Evolutionary conservation across 2,113 vertebrate genomes (phyloP).

Genomic region (Orthonyx spaldingii): DNA sequence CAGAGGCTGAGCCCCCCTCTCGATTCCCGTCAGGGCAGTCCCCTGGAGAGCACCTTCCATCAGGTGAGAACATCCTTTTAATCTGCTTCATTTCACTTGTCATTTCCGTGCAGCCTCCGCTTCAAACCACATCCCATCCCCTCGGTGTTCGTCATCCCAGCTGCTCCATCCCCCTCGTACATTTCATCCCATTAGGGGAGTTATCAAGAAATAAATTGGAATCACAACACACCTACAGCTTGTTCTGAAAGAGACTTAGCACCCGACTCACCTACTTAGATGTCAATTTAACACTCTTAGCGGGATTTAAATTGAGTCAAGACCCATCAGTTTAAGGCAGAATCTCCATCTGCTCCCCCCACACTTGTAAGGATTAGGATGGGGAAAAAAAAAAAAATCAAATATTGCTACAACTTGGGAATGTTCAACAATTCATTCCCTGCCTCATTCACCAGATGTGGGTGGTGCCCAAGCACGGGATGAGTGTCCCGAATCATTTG

Average conservation of each 20-base stretch:
- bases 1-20: background rate
- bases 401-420: background rate
- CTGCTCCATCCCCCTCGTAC: background rate
- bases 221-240: slow-evolving; percentile 57
- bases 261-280: slow-evolving; percentile 54
- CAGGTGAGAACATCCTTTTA: background rate
- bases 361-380: background rate
- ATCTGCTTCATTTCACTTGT: background rate
- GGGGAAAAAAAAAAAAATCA: background rate
- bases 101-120: background rate
- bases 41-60: background rate
- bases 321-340: slow-evolving; percentile 4
- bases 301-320: slow-evolving; percentile 34
- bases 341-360: background rate
- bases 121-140: background rate
- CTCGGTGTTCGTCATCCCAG: background rate
- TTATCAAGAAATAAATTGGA: slow-evolving; percentile 57
- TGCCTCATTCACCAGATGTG: background rate
- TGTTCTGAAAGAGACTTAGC: slow-evolving; percentile 56
- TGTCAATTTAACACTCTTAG: slow-evolving; percentile 37
- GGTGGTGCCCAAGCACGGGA: background rate
- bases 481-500: too few relatives aligned
- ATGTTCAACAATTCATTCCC: background rate
- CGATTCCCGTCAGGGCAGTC: background rate
- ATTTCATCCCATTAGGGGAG: slow-evolving; percentile 50